A percentile compares a stretch with the other conserved stretches of the same genome.
Evolutionary conservation across 2,888 invertebrate species (phyloP).

Genomic region (Minunthozetes semirufus): DNA sequence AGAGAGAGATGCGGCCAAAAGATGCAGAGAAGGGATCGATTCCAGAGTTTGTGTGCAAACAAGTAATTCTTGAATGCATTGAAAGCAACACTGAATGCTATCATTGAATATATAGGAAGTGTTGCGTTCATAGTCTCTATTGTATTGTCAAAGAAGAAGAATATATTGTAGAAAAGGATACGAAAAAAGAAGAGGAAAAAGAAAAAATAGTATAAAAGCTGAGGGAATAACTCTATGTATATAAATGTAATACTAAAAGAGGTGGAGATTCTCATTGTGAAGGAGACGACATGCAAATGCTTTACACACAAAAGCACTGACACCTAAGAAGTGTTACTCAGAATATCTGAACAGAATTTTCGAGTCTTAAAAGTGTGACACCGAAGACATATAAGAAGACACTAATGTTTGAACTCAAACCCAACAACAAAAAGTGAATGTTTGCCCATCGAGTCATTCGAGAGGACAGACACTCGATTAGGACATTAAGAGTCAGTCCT

Average conservation of each 20-base stretch:
- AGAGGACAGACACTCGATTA: background rate
- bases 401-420: background rate
- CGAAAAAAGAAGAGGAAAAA: background rate
- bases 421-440: background rate
- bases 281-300: conserved; percentile 1
- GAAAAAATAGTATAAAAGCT: background rate
- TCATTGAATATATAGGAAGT: conserved; percentile 4
- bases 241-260: background rate
- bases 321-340: background rate
- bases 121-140: conserved; percentile 12
- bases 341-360: too few species aligned
- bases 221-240: background rate
- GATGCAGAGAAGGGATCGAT: background rate
- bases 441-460: background rate
- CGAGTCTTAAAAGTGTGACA: too few species aligned
- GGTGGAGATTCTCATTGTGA: background rate
- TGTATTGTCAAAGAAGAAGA: background rate
- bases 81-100: background rate
- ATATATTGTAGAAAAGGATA: background rate
- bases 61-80: conserved; percentile 1
- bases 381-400: background rate
- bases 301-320: background rate
- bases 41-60: background rate
- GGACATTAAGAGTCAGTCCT: background rate
- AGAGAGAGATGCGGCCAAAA: background rate